phyloP scores from a whole-genome alignment of 2,113 vertebrate species.

The Excalfactoria chinensis region DNA sequence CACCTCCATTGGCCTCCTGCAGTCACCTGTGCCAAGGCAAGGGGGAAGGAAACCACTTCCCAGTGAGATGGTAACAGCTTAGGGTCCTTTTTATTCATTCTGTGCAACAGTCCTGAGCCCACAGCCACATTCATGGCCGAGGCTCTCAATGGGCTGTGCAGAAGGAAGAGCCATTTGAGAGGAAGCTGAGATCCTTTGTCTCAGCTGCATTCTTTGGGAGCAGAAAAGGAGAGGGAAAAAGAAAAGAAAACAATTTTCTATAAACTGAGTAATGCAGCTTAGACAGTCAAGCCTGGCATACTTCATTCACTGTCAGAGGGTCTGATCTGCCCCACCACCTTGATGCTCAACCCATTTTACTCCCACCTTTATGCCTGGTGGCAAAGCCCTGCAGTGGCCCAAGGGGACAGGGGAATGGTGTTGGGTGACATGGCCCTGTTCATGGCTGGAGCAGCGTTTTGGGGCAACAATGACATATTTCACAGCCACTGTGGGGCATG shows the following conservation, averaged over 20 bases:
- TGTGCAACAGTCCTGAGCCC: neutral
- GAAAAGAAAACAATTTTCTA: neutral
- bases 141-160: neutral
- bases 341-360: neutral
- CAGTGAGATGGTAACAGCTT: neutral
- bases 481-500: neutral
- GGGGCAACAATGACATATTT: neutral
- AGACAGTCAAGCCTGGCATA: slow-evolving; percentile 4
- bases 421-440: neutral
- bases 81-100: neutral
- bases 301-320: neutral
- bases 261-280: neutral
- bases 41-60: neutral
- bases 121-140: fast-evolving
- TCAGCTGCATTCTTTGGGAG: neutral
- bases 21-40: neutral
- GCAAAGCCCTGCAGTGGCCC: neutral
- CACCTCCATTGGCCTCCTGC: neutral
- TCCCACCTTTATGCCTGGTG: neutral
- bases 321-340: neutral
- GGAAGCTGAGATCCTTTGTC: slow-evolving; percentile 7
- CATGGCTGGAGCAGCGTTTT: neutral
- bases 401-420: fast-evolving
- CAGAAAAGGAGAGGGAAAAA: neutral
- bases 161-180: neutral